These are phyloP conservation scores for Clepsis dumicolana DNA, from an alignment of 2,888 invertebrate species.

Conservation along the genomic window DNA sequence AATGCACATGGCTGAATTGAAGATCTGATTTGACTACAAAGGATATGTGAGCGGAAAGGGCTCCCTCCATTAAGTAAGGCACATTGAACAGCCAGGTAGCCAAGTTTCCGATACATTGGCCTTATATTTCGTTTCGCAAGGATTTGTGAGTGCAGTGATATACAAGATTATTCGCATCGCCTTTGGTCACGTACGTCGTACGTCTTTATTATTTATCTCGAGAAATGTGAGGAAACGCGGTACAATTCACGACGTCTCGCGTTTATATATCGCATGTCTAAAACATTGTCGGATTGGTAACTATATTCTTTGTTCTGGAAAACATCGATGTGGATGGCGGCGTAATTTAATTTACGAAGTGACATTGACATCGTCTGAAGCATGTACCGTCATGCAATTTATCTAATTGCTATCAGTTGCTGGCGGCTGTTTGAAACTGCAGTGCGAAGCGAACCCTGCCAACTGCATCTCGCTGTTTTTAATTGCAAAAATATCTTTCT, in stretches of 20 bases:
- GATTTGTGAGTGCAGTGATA: conserved; percentile 4
- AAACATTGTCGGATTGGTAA: neutral
- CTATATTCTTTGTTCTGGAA: conserved; percentile 12
- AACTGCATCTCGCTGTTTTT: neutral
- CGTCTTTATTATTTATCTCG: conserved; percentile 6
- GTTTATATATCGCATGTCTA: neutral
- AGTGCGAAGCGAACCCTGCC: neutral
- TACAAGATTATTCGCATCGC: neutral
- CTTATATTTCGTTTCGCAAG: conserved; percentile 22
- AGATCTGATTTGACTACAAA: conserved; percentile 20
- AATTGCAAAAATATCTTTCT: neutral
- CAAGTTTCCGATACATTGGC: conserved; percentile 13
- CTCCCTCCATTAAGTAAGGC: conserved; percentile 5
- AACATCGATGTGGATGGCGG: conserved; percentile 9
- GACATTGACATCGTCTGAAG: conserved; percentile 24
- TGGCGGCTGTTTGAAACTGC: conserved; percentile 4
- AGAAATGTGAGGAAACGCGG: neutral
- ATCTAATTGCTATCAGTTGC: conserved; percentile 13
- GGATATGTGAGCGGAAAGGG: conserved; percentile 7
- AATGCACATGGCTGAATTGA: conserved; percentile 17
- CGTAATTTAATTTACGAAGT: conserved; percentile 21
- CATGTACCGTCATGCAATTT: conserved; percentile 20
- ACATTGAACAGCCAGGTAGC: conserved; percentile 28
- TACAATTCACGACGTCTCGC: neutral
- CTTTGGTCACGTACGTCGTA: conserved; percentile 16